phyloP scores from a whole-genome alignment of 2,113 vertebrate genomes.

The Struthidea cinerea region DNA sequence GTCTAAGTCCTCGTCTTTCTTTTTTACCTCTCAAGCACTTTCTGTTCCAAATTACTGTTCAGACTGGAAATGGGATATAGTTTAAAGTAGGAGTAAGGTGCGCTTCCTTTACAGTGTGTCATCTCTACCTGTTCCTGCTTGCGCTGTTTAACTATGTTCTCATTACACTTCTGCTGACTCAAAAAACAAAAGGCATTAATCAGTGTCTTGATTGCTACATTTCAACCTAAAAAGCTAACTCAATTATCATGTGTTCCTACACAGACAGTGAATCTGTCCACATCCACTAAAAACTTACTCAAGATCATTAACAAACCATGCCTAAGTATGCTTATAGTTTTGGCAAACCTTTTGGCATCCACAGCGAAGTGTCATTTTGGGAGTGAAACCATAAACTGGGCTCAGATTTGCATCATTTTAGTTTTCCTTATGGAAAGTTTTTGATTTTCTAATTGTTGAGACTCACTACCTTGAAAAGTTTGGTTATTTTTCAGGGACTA shows the following conservation, averaged over 20 bases:
- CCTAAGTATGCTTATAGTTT: background rate
- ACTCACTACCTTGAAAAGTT: background rate
- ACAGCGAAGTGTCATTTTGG: background rate
- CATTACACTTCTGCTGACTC: background rate
- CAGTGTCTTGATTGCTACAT: background rate
- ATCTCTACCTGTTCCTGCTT: background rate
- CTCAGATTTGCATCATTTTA: background rate
- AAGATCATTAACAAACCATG: background rate
- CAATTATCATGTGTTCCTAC: background rate
- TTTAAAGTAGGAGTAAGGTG: background rate
- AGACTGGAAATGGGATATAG: background rate
- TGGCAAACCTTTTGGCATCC: background rate
- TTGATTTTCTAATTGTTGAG: background rate
- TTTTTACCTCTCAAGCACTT: background rate
- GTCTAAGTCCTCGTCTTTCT: background rate
- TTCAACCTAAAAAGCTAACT: background rate
- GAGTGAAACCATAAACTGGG: background rate
- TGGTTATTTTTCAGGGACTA: background rate
- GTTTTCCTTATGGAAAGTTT: background rate
- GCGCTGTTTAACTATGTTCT: background rate
- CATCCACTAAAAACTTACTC: background rate
- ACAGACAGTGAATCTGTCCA: background rate
- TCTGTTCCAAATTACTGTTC: background rate
- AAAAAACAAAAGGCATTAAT: background rate
- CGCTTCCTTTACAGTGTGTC: background rate